These are phyloP conservation scores for Saccostrea cuccullata DNA, from an alignment of 1,140 invertebrate genomes.

Conservation along the genomic window DNA sequence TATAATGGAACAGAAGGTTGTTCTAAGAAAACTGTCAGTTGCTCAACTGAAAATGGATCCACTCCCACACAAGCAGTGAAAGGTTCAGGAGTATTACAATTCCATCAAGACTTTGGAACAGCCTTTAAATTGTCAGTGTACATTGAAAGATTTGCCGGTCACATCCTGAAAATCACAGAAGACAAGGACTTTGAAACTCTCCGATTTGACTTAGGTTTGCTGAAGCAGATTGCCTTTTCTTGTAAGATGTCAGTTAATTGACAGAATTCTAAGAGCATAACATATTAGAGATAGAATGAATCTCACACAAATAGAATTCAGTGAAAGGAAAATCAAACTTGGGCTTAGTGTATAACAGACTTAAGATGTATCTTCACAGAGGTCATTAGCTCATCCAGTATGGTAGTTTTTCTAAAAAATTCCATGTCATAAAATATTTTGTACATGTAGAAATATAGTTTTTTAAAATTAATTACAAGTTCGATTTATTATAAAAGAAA, in stretches of 20 bases:
- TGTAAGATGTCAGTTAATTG: background rate
- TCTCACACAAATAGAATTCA: too few species aligned
- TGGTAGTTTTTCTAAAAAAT: too few species aligned
- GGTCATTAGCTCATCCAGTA: too few species aligned
- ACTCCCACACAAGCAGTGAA: background rate
- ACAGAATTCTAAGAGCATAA: background rate
- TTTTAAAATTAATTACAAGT: too few species aligned
- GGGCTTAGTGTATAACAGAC: too few species aligned
- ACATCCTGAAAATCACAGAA: slow-evolving; percentile 41
- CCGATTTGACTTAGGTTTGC: background rate
- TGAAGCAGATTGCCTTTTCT: background rate
- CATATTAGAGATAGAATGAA: too few species aligned
- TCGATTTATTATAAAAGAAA: too few species aligned
- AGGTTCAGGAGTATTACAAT: background rate
- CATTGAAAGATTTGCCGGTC: slow-evolving; percentile 38
- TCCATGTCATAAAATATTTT: too few species aligned
- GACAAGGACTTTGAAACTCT: background rate
- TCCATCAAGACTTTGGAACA: slow-evolving; percentile 21
- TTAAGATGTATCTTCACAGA: too few species aligned
- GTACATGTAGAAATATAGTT: too few species aligned
- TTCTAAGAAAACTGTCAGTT: background rate
- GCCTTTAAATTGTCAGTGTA: slow-evolving; percentile 33
- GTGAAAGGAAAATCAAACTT: too few species aligned
- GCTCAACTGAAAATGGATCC: background rate
- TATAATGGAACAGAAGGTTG: background rate